These are phyloP conservation scores for Galago senegalensis DNA, from an alignment of 2,797 vertebrate genomes.

Conservation along the genomic window DNA sequence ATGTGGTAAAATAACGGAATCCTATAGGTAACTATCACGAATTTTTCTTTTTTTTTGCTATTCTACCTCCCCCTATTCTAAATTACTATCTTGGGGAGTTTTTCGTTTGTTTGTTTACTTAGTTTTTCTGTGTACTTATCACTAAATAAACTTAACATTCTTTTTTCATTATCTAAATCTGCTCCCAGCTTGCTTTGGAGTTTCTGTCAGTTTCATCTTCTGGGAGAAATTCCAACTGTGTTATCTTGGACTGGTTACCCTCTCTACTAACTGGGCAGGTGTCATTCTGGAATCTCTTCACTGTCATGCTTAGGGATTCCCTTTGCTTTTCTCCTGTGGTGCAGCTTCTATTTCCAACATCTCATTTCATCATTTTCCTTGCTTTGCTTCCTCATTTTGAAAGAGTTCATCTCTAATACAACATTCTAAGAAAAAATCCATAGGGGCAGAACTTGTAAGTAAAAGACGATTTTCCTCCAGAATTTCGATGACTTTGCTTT, in stretches of 20 bases:
- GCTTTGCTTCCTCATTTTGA: neutral
- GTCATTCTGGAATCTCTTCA: neutral
- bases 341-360: neutral
- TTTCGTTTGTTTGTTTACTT: conserved; percentile 33
- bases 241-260: neutral
- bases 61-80: neutral
- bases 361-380: conserved; percentile 25
- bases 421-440: neutral
- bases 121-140: conserved; percentile 41
- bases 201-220: conserved; percentile 15
- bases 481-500: neutral
- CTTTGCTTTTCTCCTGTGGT: conserved; percentile 42
- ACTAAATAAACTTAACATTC: conserved; percentile 14
- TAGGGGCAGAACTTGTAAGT: neutral
- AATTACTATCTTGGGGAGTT: neutral
- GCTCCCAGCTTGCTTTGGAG: neutral
- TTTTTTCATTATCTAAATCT: conserved; percentile 17
- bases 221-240: neutral
- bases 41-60: neutral
- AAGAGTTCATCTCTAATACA: neutral
- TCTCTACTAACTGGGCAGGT: neutral
- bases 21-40: neutral
- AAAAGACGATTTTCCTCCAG: conserved; percentile 13
- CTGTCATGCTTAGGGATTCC: neutral
- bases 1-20: conserved; percentile 1